A percentile compares a stretch with the other conserved stretches of the same genome.
phyloP scores from a whole-genome alignment of 2,888 invertebrate genomes.

The Capitulum mitella region DNA sequence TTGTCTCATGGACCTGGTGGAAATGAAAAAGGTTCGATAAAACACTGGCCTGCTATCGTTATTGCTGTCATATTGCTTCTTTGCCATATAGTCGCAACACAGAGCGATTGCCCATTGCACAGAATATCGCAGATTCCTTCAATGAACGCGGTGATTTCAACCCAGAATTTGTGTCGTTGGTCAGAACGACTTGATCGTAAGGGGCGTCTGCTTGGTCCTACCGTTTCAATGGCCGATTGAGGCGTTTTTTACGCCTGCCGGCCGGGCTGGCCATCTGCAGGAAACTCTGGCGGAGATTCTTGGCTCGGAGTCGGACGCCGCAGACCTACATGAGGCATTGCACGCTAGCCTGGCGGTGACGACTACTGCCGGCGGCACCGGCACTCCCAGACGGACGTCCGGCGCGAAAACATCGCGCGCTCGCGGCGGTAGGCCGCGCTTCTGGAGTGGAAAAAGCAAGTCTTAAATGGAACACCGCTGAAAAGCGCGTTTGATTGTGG shows the following conservation, averaged over 20 bases:
- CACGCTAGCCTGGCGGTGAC: conserved; percentile 36
- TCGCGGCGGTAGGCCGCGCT: neutral
- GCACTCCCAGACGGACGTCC: neutral
- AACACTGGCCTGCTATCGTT: neutral
- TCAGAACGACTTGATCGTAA: no score
- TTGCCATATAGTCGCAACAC: no score
- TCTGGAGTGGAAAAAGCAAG: conserved; percentile 4
- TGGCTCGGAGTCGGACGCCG: conserved; percentile 50
- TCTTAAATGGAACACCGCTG: no score
- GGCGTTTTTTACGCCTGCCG: neutral
- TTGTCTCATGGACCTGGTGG: conserved; percentile 52
- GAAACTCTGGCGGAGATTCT: conserved; percentile 62
- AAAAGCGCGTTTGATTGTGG: neutral
- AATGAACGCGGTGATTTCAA: no score
- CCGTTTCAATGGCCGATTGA: neutral
- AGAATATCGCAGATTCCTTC: no score
- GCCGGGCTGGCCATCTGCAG: conserved; percentile 47
- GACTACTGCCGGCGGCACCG: neutral
- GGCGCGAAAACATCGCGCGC: neutral
- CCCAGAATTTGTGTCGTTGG: no score
- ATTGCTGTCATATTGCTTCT: no score
- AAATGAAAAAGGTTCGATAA: conserved; percentile 40
- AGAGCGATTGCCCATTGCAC: neutral
- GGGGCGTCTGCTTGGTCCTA: no score
- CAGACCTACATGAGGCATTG: conserved; percentile 43